Evolutionary conservation across 2,888 invertebrate genomes (phyloP), one percentile per base, ranked within the genome.

Genomic region (Chymomyza fuscimana): DNA sequence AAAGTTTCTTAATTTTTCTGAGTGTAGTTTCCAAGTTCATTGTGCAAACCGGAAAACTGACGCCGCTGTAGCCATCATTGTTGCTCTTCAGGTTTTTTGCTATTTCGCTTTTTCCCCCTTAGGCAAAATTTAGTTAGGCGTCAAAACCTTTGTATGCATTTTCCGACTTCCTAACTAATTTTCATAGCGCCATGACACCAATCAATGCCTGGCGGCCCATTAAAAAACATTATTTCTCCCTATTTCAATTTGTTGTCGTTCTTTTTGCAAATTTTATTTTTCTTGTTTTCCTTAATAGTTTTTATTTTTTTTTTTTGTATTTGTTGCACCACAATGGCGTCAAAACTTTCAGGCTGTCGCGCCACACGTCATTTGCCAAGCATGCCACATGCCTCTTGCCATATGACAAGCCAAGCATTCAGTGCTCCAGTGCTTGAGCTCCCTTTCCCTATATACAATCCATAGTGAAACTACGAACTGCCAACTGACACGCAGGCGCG

Each of bases 291-390:
- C 12, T 46, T 10, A 46, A 46, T 12, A 12, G 4, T 46, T 46
- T 6, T 32, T 2, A 10, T 40, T 40, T 40, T 70, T 72, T 67
- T 65, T 70, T 77, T n/a, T 51, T n/a, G n/a, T 54, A 19, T 54
- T 54, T 54, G 54, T 61, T 32, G 69, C 63, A 71, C 74, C 79
- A 79, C 77, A 77, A 74, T 77, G 78, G 79, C 79, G 79, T 79
- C 79, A 78, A 77, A 79, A 70, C 65, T 70, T 73, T 79, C 69
- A 63, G 69, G 63, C 73, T 78, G 78, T 74, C 78, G 78, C 77
- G 79, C 70, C 79, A 72, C 79, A 78, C 73, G 72, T 75, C 79
- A 75, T 72, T 76, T 67, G 74, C 72, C 62, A 72, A 72, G 74
- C 78, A 78, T 66, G 70, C 65, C 65, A 65, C 40, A 46, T 65